Conservation (phyloP, 2,113 vertebrate species). For the Ammodytes dubius region DNA sequence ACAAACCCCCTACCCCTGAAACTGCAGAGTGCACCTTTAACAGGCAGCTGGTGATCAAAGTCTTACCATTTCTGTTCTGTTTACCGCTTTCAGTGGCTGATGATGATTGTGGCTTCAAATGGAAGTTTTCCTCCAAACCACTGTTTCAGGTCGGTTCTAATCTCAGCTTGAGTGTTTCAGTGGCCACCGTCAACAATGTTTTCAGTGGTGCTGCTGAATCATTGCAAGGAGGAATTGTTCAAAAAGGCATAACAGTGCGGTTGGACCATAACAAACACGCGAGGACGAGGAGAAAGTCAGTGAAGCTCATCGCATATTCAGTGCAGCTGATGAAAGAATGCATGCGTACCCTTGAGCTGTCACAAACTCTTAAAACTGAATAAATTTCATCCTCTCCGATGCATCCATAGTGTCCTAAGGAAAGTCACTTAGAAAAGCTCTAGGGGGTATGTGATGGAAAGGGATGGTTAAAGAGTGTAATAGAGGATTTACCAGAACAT, state of each 20-base stretch:
- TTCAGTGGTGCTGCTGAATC: conserved; percentile 13
- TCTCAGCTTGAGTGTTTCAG: conserved; percentile 53
- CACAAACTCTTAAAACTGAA: conserved; percentile 33
- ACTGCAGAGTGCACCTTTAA: not conserved
- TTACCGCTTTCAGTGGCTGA: conserved; percentile 53
- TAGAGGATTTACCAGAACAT: not conserved
- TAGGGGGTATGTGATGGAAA: not conserved
- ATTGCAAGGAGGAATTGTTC: conserved; percentile 48
- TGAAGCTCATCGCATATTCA: conserved; percentile 52
- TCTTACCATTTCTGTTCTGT: conserved; percentile 59
- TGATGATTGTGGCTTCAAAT: conserved; percentile 43
- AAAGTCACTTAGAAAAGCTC: not conserved
- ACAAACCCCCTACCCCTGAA: no score
- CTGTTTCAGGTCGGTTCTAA: conserved; percentile 56
- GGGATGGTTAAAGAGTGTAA: not conserved
- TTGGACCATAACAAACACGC: conserved; percentile 30
- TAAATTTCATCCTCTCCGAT: conserved; percentile 24
- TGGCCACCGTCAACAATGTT: conserved; percentile 32
- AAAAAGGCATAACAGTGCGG: conserved; percentile 35
- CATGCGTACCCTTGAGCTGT: conserved; percentile 38
- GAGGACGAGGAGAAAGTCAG: conserved; percentile 31
- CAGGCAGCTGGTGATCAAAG: conserved; percentile 64
- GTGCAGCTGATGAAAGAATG: conserved; percentile 57
- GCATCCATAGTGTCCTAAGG: not conserved
- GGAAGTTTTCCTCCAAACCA: conserved; percentile 24